Conservation (phyloP, 2,113 vertebrate genomes). For the Hydropotes inermis region DNA sequence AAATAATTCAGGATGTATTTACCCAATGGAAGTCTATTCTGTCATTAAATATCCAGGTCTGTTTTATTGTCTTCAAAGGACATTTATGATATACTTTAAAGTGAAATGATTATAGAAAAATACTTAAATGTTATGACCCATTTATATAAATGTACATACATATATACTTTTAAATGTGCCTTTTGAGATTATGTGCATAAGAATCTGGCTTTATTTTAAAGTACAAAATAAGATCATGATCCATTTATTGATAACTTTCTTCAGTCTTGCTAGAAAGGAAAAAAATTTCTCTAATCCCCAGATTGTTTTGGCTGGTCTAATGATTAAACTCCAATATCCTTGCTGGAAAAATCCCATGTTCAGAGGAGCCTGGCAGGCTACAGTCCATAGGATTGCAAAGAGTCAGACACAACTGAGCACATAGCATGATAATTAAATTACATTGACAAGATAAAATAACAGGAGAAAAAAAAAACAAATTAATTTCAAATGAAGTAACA, state of each 20-base stretch:
- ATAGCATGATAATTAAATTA: neutral
- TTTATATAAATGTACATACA: neutral
- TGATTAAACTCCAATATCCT: neutral
- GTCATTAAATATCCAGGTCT: neutral
- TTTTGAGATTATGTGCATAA: neutral
- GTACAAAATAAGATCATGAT: neutral
- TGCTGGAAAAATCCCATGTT: neutral
- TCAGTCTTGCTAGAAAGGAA: neutral
- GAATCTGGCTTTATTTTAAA: neutral
- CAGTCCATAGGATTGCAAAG: neutral
- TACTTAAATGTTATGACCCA: neutral
- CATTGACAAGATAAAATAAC: neutral
- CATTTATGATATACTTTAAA: neutral
- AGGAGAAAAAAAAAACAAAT: neutral
- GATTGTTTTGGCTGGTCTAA: neutral
- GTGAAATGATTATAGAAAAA: neutral
- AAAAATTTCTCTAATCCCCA: neutral
- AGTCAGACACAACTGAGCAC: neutral
- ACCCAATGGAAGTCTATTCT: neutral
- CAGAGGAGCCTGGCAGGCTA: neutral
- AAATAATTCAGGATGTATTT: neutral
- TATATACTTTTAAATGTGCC: neutral
- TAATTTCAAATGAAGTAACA: neutral
- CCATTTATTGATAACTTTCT: neutral
- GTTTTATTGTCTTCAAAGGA: neutral